Conservation (phyloP, 2,797 vertebrate species). For the Coregonus suidteri region DNA sequence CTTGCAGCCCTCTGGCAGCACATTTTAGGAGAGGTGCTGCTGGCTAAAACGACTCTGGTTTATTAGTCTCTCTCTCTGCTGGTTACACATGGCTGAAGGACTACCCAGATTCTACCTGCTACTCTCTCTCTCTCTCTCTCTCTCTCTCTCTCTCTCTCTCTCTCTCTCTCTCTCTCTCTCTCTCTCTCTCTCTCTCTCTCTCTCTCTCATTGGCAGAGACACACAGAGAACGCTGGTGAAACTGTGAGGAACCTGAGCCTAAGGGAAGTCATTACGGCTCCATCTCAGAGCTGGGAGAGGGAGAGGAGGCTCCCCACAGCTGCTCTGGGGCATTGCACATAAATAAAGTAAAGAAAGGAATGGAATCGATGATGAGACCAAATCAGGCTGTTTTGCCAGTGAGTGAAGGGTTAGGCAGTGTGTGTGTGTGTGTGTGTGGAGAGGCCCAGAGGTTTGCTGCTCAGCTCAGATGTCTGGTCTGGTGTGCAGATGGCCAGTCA, state of each 20-base stretch:
- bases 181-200: neutral
- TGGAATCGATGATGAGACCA: constrained; percentile 69
- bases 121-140: constrained; percentile 38
- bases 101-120: neutral
- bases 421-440: constrained; percentile 14
- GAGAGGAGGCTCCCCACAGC: constrained; percentile 49
- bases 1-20: neutral
- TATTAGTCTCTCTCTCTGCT: constrained; percentile 65
- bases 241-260: constrained; percentile 71
- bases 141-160: constrained; percentile 25
- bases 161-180: too few relatives aligned
- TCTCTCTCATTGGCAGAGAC: constrained; percentile 46
- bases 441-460: constrained; percentile 53
- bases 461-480: constrained; percentile 74
- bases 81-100: constrained; percentile 8
- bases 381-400: constrained; percentile 23
- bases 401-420: constrained; percentile 3
- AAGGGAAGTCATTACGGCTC: constrained; percentile 67
- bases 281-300: constrained; percentile 59
- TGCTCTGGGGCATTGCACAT: constrained; percentile 23
- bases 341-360: constrained; percentile 59
- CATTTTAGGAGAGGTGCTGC: constrained; percentile 5
- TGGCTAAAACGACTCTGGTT: constrained; percentile 44
- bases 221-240: constrained; percentile 53
- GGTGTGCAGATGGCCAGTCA: constrained; percentile 71